Evolutionary conservation across 2,113 vertebrate genomes (phyloP), one percentile per base, ranked within the genome.

Genomic region (Haemorhous mexicanus): DNA sequence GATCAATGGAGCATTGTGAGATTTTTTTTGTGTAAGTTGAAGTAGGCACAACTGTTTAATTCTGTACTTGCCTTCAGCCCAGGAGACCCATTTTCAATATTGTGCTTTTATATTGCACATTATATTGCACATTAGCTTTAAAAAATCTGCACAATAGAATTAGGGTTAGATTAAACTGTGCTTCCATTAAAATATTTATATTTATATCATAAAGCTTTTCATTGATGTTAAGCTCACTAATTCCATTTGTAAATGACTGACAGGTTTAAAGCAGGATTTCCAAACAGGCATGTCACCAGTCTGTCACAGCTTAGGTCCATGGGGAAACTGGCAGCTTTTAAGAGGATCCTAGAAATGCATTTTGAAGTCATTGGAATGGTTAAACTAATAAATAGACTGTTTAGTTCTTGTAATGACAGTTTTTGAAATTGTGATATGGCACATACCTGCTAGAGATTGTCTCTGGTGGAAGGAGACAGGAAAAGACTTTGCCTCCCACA

Each of bases 1-100:
- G 87, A 94, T 80, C 95, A 97, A 92, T 96, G 96, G 96, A 96
- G 93, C 96, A 95, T 90, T 96, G 80, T 78, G 77, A 94, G 89
- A 74, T 92, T 96, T 95, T 95, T 73, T 69, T 55, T 35, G 22
- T 87, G 66, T 82, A 79, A 89, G 59, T 93, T 90, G 81, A 89
- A 91, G 94, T 46, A 96, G 61, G 43, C 93, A 91, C 85, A 90
- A 92, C 66, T 90, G 70, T 68, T 93, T 93, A 90, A 94, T 93
- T 96, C 44, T 17, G 32, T 67, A 37, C 46, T 96, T 93, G 82
- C 44, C 53, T 83, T 80, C 15, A 64, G 59, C 75, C 82, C 16
- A 4, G 73, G 74, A 91, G 91, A 92, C 52, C n/a, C 50, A 52
- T 90, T 84, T 96, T 89, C 56, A 81, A 90, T 94, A 94, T 26